Evolutionary conservation across 2,797 vertebrate genomes (phyloP).

Genomic region (Tiaroga cobitis): DNA sequence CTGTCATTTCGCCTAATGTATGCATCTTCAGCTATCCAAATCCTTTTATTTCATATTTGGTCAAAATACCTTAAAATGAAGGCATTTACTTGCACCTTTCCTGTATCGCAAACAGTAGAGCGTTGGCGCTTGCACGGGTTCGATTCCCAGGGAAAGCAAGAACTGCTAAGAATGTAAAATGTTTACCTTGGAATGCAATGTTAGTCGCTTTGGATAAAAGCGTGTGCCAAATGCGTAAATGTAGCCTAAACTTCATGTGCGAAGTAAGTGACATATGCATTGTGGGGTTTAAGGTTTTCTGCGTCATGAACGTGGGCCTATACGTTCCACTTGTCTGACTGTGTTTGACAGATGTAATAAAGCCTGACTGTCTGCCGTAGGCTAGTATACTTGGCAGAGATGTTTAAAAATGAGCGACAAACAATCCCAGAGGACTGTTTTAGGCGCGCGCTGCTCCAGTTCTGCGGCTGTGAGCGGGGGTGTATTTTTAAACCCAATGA

Average conservation of each 20-base stretch:
- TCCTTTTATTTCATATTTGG: neutral
- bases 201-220: no score
- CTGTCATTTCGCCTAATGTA: neutral
- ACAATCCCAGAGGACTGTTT: conserved; percentile 15
- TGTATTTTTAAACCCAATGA: conserved; percentile 42
- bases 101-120: no score
- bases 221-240: no score
- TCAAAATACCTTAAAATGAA: no score
- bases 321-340: neutral
- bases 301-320: neutral
- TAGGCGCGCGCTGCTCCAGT: conserved; percentile 9
- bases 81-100: neutral
- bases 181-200: no score
- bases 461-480: neutral
- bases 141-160: no score
- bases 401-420: conserved; percentile 16
- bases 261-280: neutral
- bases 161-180: no score
- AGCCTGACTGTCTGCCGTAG: neutral
- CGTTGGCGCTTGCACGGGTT: no score
- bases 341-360: conserved; percentile 4
- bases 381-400: neutral
- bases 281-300: neutral
- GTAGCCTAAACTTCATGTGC: neutral
- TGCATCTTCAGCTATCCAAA: neutral